Evolutionary conservation across 2,113 vertebrate species (phyloP), one percentile per base, ranked within the genome.

Genomic region (Proterorhinus semilunaris): DNA sequence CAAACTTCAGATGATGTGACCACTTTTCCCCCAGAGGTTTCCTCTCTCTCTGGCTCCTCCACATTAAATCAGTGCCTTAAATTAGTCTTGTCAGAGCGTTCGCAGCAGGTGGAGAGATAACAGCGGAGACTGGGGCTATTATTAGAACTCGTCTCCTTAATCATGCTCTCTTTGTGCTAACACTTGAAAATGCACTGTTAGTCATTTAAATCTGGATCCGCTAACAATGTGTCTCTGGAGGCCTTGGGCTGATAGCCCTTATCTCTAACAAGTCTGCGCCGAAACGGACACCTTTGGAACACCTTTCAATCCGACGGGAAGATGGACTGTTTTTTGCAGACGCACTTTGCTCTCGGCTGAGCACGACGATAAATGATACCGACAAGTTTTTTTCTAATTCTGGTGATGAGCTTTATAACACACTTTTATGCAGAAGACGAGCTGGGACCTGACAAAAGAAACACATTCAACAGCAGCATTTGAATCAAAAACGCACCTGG

Each of bases 81-180:
- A 70, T 80, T 69, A 71, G 67, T 54, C 65, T 76, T 83, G 72
- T 80, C 71, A 75, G 79, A 83, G 67, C 76, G 62, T 71, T 83
- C 71, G 66, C 75, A 75, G 85, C 74, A 81, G 75, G 83, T 75
- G 69, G 58, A 72, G 66, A 46, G 79, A 83, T 74, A 85, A 74
- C 69, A 70, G 73, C 10, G 49, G 63, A 76, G 72, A 82, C 57
- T 62, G 74, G 80, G 76, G 21, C 69, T 72, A 74, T 87, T 72
- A 87, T 80, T 73, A 72, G 62, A 72, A 71, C 64, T 62, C 55
- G 79, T 75, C 75, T 69, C 66, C 71, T 79, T 78, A 79, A 82
- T 81, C 74, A 68, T 72, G 61, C 64, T 68, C 76, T 76, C 69
- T 67, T 70, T 75, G 71, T 67, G 70, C 69, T 16, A 74, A 79